Evolutionary conservation across 2,113 vertebrate species (phyloP).

Genomic region (Caloenas nicobarica): DNA sequence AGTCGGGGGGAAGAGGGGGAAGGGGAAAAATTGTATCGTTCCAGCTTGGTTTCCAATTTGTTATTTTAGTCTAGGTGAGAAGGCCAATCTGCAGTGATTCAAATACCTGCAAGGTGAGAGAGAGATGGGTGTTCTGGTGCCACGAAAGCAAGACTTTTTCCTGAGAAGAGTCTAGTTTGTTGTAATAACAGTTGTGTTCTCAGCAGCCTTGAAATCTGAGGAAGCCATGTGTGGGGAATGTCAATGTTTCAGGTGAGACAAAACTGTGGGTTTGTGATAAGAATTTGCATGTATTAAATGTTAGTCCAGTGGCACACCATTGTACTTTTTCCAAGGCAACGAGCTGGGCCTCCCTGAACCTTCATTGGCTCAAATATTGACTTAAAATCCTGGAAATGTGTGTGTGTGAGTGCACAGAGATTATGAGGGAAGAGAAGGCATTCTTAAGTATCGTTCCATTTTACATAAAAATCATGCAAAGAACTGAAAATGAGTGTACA

Average conservation of each 20-base stretch:
- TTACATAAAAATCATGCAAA: neutral
- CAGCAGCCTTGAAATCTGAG: neutral
- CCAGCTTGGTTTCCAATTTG: conserved; percentile 10
- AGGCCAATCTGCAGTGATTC: conserved; percentile 8
- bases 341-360: neutral
- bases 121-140: neutral
- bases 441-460: neutral
- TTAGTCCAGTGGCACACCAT: neutral
- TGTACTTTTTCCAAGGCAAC: neutral
- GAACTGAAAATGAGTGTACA: neutral
- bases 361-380: neutral
- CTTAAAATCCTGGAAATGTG: neutral
- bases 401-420: neutral
- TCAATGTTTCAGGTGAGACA: neutral
- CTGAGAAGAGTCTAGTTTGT: neutral
- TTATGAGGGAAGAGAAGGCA: neutral
- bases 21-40: neutral
- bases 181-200: neutral
- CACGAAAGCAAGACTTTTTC: neutral
- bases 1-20: too few relatives aligned
- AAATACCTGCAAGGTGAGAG: conserved; percentile 20
- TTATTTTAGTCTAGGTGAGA: conserved; percentile 35
- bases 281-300: neutral
- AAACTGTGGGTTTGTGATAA: neutral
- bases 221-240: neutral